Conservation (phyloP, 1,140 invertebrate species). For the Phthorimaea operculella region DNA sequence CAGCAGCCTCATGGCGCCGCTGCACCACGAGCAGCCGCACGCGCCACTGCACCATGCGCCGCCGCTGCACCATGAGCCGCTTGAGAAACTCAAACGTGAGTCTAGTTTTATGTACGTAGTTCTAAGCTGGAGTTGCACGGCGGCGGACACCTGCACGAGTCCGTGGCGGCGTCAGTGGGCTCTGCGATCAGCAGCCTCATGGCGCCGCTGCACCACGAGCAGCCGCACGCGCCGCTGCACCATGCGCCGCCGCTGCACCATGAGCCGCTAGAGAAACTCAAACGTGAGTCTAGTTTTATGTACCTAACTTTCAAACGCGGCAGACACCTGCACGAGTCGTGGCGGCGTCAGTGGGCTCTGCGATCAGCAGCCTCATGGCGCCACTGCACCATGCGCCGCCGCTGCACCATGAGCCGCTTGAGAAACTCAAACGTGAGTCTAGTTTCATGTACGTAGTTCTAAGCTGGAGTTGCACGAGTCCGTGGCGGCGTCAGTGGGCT, state of each 20-base stretch:
- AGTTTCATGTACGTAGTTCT: no score
- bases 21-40: constrained; percentile 72
- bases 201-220: constrained; percentile 71
- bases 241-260: constrained; percentile 74
- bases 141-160: constrained; percentile 65
- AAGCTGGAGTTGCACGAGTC: constrained; percentile 72
- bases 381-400: constrained; percentile 70
- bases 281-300: constrained; percentile 66
- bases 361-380: constrained; percentile 75
- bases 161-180: constrained; percentile 73
- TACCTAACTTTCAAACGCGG: constrained; percentile 16
- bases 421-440: constrained; percentile 84
- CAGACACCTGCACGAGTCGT: constrained; percentile 68
- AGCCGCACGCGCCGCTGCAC: constrained; percentile 69
- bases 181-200: constrained; percentile 75
- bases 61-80: constrained; percentile 77
- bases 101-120: constrained; percentile 22
- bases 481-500: constrained; percentile 73
- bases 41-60: constrained; percentile 70
- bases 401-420: constrained; percentile 79
- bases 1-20: constrained; percentile 73
- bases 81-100: constrained; percentile 87
- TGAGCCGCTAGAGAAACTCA: constrained; percentile 83
- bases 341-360: constrained; percentile 73
- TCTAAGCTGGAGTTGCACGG: no score